Evolutionary conservation across 1,140 invertebrate genomes (phyloP).

Genomic region (Ceratina australensis): DNA sequence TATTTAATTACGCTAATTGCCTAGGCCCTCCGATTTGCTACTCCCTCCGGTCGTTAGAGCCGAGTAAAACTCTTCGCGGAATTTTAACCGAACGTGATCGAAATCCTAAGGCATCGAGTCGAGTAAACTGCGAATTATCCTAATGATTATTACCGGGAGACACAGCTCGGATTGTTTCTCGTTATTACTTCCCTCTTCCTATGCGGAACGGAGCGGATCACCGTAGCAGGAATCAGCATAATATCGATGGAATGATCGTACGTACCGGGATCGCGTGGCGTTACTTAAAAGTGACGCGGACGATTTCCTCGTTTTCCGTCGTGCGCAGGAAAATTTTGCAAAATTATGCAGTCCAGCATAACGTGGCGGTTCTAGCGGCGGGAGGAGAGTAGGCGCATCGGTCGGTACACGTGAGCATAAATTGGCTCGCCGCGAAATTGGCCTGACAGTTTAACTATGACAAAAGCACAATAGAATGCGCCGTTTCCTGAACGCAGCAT

Average conservation of each 20-base stretch:
- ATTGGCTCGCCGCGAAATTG: slow-evolving; percentile 73
- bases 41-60: slow-evolving; percentile 46
- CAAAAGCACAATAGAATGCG: slow-evolving; percentile 79
- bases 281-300: not conserved
- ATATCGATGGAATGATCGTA: not conserved
- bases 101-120: not conserved
- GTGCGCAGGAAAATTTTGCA: slow-evolving; percentile 46
- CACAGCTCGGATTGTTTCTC: not conserved
- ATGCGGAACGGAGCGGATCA: not conserved
- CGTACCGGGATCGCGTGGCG: not conserved
- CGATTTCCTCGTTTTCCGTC: slow-evolving; percentile 25
- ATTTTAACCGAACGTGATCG: slow-evolving; percentile 43
- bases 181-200: too few relatives aligned
- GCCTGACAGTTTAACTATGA: slow-evolving; percentile 79
- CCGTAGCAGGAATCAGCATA: not conserved
- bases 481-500: slow-evolving; percentile 77
- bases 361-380: slow-evolving; percentile 42
- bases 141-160: not conserved
- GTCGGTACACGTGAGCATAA: slow-evolving; percentile 64
- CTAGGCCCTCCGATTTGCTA: slow-evolving; percentile 37
- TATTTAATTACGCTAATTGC: slow-evolving; percentile 74
- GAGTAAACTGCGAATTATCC: slow-evolving; percentile 24
- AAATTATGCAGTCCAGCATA: slow-evolving; percentile 60
- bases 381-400: slow-evolving; percentile 45
- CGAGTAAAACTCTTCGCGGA: slow-evolving; percentile 40